Base-by-base conservation (phyloP, 2,113 vertebrate species). In the Sylvietta virens region DNA sequence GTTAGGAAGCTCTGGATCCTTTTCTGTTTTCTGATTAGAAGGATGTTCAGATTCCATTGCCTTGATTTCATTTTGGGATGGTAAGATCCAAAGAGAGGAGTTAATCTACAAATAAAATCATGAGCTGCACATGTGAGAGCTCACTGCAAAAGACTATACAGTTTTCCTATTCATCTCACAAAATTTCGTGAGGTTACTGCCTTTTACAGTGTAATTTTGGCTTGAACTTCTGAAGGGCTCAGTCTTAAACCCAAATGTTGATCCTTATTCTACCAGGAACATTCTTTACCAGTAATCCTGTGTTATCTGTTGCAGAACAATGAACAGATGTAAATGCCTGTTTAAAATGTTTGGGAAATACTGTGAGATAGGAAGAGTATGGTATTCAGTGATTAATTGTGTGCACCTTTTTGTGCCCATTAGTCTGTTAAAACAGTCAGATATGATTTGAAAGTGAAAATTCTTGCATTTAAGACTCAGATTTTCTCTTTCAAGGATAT, bases 401-500 rank as follows among this genome's bases (percentile, higher is more conserved):
- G 53, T n/a, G 50, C 28, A 67, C 11, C 11, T 54, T 84, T 88
- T 72, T 85, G n/a, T 56, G 45, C n/a, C 88, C 20, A 30, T 57
- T 82, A 76, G 48, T 44, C 21, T 6, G 0, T 82, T 91, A 51
- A 60, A 91, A 66, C 27, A 37, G 35, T 26, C n/a, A 91, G 15
- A 35, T 79, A 45, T 12, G 9, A 79, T 56, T 62, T 84, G 80
- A 91, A 87, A 91, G 66, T 39, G 81, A 86, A 88, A 90, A 53
- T 73, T 88, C 37, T 85, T 87, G 60, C 57, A 61, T 80, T 90
- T 88, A 76, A 87, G 84, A 48, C 20, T 87, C 53, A 44, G 51
- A 74, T 79, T 91, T 88, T 95, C 56, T 85, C 70, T 81, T 88
- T 89, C 77, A 88, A 95, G 73, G 56, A 57, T 89, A 58, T 48